These are phyloP conservation scores for Portunus trituberculatus DNA, from an alignment of 1,140 invertebrate species.

Conservation along the genomic window DNA sequence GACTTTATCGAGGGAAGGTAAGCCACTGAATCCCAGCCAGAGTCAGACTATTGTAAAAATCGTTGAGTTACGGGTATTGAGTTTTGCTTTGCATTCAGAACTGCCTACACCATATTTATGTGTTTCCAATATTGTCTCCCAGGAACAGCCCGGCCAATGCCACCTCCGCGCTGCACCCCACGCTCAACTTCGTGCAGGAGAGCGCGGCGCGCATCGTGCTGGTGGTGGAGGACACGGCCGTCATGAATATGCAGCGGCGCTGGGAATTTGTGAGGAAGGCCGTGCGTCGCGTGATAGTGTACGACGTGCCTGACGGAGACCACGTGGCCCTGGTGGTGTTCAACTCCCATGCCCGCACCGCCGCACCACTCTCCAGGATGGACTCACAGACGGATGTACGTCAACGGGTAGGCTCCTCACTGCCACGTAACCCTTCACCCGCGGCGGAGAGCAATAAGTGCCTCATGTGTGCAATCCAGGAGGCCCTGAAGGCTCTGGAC, in stretches of 20 bases:
- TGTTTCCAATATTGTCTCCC: conserved; percentile 61
- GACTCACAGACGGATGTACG: conserved; percentile 64
- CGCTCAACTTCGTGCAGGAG: conserved; percentile 75
- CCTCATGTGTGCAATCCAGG: conserved; percentile 61
- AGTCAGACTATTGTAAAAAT: conserved; percentile 45
- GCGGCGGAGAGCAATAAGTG: conserved; percentile 71
- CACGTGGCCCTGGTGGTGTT: conserved; percentile 76
- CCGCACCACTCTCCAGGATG: conserved; percentile 74
- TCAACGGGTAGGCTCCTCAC: conserved; percentile 64
- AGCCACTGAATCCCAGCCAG: conserved; percentile 4
- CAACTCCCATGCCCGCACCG: conserved; percentile 72
- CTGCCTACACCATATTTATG: conserved; percentile 28
- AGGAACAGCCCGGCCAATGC: conserved; percentile 71
- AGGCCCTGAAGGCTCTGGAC: conserved; percentile 58
- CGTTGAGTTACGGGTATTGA: conserved; percentile 44
- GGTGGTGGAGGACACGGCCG: conserved; percentile 77
- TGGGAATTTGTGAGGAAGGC: conserved; percentile 77
- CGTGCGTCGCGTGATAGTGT: conserved; percentile 74
- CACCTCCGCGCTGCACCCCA: conserved; percentile 67
- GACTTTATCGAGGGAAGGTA: conserved; percentile 74
- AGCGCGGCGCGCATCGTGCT: conserved; percentile 74
- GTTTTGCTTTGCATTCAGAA: conserved; percentile 53
- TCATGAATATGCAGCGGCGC: conserved; percentile 77
- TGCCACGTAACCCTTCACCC: conserved; percentile 62
- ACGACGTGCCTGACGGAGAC: conserved; percentile 76